Base-by-base conservation (phyloP, 2,888 invertebrate genomes). In the Lordiphosa andalusiaca region DNA sequence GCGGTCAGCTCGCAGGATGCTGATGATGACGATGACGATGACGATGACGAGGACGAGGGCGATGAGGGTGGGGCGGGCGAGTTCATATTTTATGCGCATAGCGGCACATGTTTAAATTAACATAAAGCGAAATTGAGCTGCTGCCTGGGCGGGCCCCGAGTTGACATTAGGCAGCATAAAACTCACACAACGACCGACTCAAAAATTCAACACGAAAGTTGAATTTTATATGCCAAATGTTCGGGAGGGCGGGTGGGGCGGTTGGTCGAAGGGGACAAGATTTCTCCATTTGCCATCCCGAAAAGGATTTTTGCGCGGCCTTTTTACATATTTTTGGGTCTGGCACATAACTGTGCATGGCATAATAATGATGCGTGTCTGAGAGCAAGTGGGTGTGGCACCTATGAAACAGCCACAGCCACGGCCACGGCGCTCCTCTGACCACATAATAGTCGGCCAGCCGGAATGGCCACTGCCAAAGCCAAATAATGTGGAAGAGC, bases 81-180 rank as follows among this genome's bases (percentile, higher is more conserved):
- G 76, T 81, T 84, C 84, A 85, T 84, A 83, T 81, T 85, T 81
- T 81, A 81, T 81, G 81, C 81, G 84, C 84, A 83, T 73, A 84
- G 81, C 77, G 83, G 81, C 84, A 85, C 81, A 81, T 85, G 81
- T 73, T 84, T 84, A 81, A 85, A 81, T 85, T 81, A 81, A 85
- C 81, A 81, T 81, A 81, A 81, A 85, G 67, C 81, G 80, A 80
- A 80, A 80, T 84, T 80, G 80, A 80, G 83, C 84, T 67, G 74
- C 68, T 76, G 77, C 71, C 55, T 57, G 67, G 58, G 70, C 69
- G 58, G 65, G 61, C 49, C 76, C 68, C 60, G 65, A 76, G 77
- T 76, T 76, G 76, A 76, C 76, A 76, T 77, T 77, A 81, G 81
- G 77, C 52, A 56, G 73, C 66, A 66, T 71, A 67, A 74, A 74